Conservation (phyloP, 2,888 invertebrate species). For the Matsumyia berberina region DNA sequence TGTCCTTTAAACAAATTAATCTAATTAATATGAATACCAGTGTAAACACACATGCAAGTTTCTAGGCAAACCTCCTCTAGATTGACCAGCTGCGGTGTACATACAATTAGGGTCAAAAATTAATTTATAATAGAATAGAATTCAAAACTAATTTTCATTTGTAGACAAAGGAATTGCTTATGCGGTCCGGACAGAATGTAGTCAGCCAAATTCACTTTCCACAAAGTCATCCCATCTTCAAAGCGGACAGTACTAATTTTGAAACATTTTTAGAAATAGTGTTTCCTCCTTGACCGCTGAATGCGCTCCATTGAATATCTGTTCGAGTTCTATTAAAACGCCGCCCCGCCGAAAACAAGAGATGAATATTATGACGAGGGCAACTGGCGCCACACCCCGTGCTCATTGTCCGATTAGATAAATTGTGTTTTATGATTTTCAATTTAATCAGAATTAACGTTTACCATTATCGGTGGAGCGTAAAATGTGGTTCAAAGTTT, state of each 20-base stretch:
- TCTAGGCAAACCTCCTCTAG: too few species aligned
- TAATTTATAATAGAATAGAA: too few species aligned
- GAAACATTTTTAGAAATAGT: conserved; percentile 4
- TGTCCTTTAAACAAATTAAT: too few species aligned
- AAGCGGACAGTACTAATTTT: conserved; percentile 29
- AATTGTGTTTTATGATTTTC: conserved; percentile 74
- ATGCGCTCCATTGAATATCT: conserved; percentile 33
- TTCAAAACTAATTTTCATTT: too few species aligned
- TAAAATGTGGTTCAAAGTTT: conserved; percentile 67
- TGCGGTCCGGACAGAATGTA: conserved; percentile 5
- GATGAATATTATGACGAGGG: conserved; percentile 24
- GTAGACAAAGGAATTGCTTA: too few species aligned
- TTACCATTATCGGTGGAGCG: conserved; percentile 73
- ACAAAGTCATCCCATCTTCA: not conserved
- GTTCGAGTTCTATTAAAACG: conserved; percentile 27
- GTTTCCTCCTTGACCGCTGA: conserved; percentile 16
- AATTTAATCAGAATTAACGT: conserved; percentile 74
- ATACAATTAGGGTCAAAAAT: too few species aligned
- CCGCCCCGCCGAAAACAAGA: conserved; percentile 33
- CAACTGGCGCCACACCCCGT: conserved; percentile 47
- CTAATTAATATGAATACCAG: too few species aligned
- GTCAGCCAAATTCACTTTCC: not conserved
- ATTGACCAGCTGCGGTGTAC: too few species aligned
- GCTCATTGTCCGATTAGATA: conserved; percentile 73
- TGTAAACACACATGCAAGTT: too few species aligned